phyloP scores from a whole-genome alignment of 1,140 invertebrate genomes.

The Saxidomus purpurata region DNA sequence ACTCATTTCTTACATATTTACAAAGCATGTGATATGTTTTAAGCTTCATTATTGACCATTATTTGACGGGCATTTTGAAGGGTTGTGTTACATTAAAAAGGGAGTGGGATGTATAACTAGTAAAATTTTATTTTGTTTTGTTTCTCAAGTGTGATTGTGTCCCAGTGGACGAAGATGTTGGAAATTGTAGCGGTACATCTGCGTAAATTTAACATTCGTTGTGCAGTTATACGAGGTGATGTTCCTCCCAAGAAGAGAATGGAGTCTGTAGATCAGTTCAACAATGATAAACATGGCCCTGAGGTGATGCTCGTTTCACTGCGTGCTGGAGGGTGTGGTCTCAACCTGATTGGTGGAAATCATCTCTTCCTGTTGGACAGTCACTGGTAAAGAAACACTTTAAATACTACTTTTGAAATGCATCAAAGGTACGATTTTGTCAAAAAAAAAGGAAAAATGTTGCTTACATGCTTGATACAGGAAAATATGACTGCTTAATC shows the following conservation, averaged over 20 bases:
- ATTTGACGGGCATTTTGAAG: too few species aligned
- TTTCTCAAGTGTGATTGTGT: slow-evolving; percentile 92
- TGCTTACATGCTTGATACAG: too few species aligned
- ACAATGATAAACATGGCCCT: slow-evolving; percentile 88
- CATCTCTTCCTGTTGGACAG: slow-evolving; percentile 96
- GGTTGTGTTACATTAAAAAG: too few species aligned
- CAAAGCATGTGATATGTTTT: too few species aligned
- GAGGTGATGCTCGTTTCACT: slow-evolving; percentile 93
- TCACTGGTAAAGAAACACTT: slow-evolving; percentile 91
- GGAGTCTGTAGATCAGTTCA: slow-evolving; percentile 90
- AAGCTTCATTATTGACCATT: too few species aligned
- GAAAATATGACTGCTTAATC: too few species aligned
- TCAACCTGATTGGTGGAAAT: slow-evolving; percentile 96
- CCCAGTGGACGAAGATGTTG: slow-evolving; percentile 94
- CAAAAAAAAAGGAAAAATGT: too few species aligned
- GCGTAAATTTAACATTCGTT: slow-evolving; percentile 86
- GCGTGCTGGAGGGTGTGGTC: slow-evolving; percentile 95
- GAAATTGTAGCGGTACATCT: slow-evolving; percentile 90
- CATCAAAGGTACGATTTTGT: too few species aligned
- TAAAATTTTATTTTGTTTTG: neutral
- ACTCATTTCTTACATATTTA: too few species aligned
- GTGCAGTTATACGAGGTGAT: slow-evolving; percentile 90
- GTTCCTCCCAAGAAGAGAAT: slow-evolving; percentile 83
- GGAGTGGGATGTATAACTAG: too few species aligned
- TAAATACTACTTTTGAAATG: neutral